Base-by-base conservation (phyloP, 2,888 invertebrate species). In the Tryphoninae sp. region DNA sequence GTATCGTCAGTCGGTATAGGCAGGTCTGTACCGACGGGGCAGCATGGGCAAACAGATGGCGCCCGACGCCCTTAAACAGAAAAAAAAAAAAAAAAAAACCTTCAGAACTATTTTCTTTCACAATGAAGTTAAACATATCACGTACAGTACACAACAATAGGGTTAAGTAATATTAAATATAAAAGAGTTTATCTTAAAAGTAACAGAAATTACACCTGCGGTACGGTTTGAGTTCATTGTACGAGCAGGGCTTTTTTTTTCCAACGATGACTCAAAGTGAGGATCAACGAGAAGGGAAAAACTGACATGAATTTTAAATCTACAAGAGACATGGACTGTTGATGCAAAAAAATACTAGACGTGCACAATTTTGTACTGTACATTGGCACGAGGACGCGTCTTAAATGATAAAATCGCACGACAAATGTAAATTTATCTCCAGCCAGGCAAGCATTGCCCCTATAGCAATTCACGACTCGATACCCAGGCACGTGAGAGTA, bases 401-500 rank as follows among this genome's bases (percentile, higher is more conserved):
- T 13, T 33, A 61, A 78, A 69, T 74, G 13, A 71, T 69, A 78
- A 78, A 78, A 61, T 16, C 19, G 64, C 78, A 23, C 45, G 64
- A 16, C 61, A 19, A 71, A 78, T 74, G 73, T 40, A 53, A 78
- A 74, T 81, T 42, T 59, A 51, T 22, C 49, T 62, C 72, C 67
- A 68, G 16, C 1, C 55, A 26, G n/a, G 33, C 26, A 16, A 42
- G 62, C 49, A n/a, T 45, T 33, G 51, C 53, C 45, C 58, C 69
- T 71, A 40, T 68, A 8, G 19, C 58, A 58, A 58, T 68, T 65
- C 23, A 26, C 40, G 53, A 19, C 45, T 58, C 58, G 62, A 68
- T 64, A 64, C 71, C 22, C 19, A 22, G 77, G 77, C 76, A 78
- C 82, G 84, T 82, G 84, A 84, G 69, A 67, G 58, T 73, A 78